phyloP scores from a whole-genome alignment of 2,797 vertebrate species.

The Poeciliopsis gracilis region DNA sequence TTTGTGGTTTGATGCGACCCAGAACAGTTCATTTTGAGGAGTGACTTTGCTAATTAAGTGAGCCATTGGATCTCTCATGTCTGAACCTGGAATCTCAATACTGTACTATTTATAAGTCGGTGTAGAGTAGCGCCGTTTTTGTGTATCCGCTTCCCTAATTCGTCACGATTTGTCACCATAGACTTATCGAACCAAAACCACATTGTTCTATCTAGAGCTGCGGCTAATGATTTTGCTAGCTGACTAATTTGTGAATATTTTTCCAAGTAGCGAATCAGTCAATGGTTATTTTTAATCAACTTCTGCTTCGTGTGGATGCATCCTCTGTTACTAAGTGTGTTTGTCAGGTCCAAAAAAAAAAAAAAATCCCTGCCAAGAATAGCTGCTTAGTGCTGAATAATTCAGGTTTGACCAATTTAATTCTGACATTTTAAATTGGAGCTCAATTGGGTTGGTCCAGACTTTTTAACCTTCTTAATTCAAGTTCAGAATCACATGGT shows the following conservation, averaged over 20 bases:
- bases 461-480: neutral
- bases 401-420: neutral
- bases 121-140: neutral
- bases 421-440: neutral
- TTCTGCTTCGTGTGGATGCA: neutral
- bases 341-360: neutral
- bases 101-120: neutral
- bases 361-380: neutral
- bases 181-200: neutral
- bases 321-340: neutral
- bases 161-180: neutral
- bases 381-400: neutral
- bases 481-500: neutral
- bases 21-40: conserved; percentile 35
- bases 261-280: neutral
- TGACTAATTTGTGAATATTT: neutral
- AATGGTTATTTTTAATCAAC: neutral
- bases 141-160: neutral
- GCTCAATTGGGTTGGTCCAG: neutral
- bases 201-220: neutral
- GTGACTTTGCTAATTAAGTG: conserved; percentile 24
- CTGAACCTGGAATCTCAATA: neutral
- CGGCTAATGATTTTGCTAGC: neutral
- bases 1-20: conserved; percentile 46
- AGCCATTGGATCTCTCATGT: neutral